These are phyloP conservation scores for Tachysurus fulvidraco DNA, from an alignment of 2,113 vertebrate species.

Conservation along the genomic window DNA sequence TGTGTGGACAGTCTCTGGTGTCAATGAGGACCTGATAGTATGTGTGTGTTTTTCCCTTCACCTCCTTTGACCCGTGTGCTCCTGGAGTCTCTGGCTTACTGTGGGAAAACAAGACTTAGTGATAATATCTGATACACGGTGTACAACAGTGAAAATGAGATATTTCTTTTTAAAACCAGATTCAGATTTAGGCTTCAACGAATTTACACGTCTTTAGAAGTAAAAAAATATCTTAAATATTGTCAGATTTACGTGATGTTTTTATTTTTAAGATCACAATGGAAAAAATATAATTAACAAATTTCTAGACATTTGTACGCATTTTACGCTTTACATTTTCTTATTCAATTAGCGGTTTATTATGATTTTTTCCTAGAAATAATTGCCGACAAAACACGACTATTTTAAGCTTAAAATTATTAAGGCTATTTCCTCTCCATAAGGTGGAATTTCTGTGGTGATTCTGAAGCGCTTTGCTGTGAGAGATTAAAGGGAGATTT, in stretches of 20 bases:
- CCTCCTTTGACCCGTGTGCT: slow-evolving; percentile 83
- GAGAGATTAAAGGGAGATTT: not conserved
- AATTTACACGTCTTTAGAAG: not conserved
- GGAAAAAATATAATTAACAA: too few species aligned
- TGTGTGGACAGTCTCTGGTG: slow-evolving; percentile 86
- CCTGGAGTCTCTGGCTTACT: slow-evolving; percentile 70
- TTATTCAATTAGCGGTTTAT: too few species aligned
- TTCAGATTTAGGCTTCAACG: not conserved
- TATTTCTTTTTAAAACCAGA: not conserved
- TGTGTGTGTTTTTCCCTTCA: slow-evolving; percentile 88
- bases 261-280: too few species aligned
- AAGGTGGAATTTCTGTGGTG: not conserved
- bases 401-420: too few species aligned
- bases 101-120: not conserved
- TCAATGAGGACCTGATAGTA: slow-evolving; percentile 90
- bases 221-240: too few species aligned
- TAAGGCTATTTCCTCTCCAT: too few species aligned
- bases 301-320: too few species aligned
- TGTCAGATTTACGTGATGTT: too few species aligned
- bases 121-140: too few species aligned
- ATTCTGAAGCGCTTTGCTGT: not conserved
- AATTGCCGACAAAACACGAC: too few species aligned
- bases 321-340: too few species aligned
- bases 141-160: not conserved
- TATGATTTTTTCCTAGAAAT: too few species aligned